Conservation (phyloP, 2,888 invertebrate species). For the Pseudolycoriella hygida region DNA sequence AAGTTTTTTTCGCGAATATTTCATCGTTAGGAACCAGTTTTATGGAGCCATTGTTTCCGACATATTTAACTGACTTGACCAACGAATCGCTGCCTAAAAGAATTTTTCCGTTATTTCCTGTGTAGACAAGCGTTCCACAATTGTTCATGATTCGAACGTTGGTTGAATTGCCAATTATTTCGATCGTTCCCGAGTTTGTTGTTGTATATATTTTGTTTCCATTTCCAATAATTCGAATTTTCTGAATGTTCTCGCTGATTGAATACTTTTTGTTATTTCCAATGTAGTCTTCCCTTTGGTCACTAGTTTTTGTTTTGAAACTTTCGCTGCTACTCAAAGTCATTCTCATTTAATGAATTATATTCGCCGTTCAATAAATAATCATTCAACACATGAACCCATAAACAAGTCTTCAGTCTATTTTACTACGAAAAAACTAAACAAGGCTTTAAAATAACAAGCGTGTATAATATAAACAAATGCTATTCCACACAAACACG, state of each 20-base stretch:
- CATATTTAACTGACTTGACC: constrained; percentile 22
- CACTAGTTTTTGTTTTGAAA: too few relatives aligned
- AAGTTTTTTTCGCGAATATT: too few relatives aligned
- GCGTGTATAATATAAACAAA: too few relatives aligned
- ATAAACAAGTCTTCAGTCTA: too few relatives aligned
- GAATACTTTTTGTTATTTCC: constrained; percentile 25
- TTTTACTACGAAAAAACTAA: too few relatives aligned
- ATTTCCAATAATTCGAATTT: constrained; percentile 25
- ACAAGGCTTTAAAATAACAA: too few relatives aligned
- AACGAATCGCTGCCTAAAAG: constrained; percentile 22
- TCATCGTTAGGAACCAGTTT: constrained; percentile 21
- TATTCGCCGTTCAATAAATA: too few relatives aligned
- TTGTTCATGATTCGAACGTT: constrained; percentile 23
- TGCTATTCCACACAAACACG: too few relatives aligned
- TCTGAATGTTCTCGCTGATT: constrained; percentile 20
- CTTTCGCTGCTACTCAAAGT: too few relatives aligned
- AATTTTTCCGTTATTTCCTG: constrained; percentile 25
- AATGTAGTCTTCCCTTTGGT: constrained; percentile 16
- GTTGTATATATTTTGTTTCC: constrained; percentile 24
- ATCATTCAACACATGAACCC: too few relatives aligned
- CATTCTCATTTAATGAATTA: too few relatives aligned
- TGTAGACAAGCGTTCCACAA: constrained; percentile 21
- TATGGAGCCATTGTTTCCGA: constrained; percentile 24
- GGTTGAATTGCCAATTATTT: constrained; percentile 23
- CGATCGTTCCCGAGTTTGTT: constrained; percentile 19